Evolutionary conservation across 1,140 invertebrate genomes (phyloP), one percentile per base, ranked within the genome.

Genomic region (Trypoxylus dichotomus): DNA sequence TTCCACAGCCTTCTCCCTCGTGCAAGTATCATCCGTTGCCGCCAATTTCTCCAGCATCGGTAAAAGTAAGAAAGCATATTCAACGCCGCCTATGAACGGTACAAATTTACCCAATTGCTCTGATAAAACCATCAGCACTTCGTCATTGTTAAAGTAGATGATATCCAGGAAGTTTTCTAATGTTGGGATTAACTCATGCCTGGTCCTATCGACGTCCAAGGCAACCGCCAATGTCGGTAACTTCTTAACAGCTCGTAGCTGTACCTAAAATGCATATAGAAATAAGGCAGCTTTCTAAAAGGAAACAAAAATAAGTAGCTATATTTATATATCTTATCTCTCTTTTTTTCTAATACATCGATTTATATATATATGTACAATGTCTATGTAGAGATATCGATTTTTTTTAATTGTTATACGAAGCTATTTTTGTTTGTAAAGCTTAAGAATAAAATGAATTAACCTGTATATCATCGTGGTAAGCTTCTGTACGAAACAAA

Each of bases 81-180:
- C 80, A 19, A 77, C 76, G 6, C 84, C 84, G 1, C 83, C 84
- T 25, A 85, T 81, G n/a, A 83, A 77, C 24, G 83, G 82, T 29
- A 84, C 43, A 29, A 85, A 82, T 24, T 79, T 29, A 47, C 76
- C 80, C n/a, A 85, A 63, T 79, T 84, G 79, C 74, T 83, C 81
- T 2, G 79, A 79, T 25, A 85, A 74, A 77, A 79, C 79, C 1
- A 80, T 54, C 10, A 83, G 72, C 21, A 83, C 76, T 76, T 84
- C 83, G 41, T 85, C 83, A 68, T 82, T 79, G 6, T 74, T 47
- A n/a, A 54, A 74, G 29, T 63, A 63, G 15, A 83, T 76, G 10
- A 80, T 75, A 5, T 81, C 79, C 32, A 81, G 77, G 42, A 79
- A 54, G n/a, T 76, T 47, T 47, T 79, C 73, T 10, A 85, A 76